These are phyloP conservation scores for Pogonus chalceus DNA, from an alignment of 1,140 invertebrate species.

Conservation along the genomic window DNA sequence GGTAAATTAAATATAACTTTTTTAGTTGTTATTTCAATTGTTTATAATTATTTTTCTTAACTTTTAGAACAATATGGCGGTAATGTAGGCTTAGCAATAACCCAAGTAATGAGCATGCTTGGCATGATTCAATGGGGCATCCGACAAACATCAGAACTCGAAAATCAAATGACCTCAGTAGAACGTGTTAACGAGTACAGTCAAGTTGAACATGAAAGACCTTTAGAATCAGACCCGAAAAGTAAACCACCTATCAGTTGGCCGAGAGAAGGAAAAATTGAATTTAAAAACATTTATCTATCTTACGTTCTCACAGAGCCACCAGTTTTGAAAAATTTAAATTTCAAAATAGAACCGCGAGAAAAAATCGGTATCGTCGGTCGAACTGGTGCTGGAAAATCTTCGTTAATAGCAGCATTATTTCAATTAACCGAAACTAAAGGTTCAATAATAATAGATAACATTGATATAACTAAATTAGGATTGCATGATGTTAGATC, in stretches of 20 bases:
- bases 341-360: slow-evolving; percentile 41
- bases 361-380: slow-evolving; percentile 67
- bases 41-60: background rate
- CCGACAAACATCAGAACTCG: slow-evolving; percentile 62
- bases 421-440: slow-evolving; percentile 59
- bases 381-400: slow-evolving; percentile 67
- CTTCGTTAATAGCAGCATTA: slow-evolving; percentile 57
- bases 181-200: slow-evolving; percentile 43
- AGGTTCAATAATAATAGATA: slow-evolving; percentile 51
- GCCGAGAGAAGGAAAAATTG: slow-evolving; percentile 54
- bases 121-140: slow-evolving; percentile 64
- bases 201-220: slow-evolving; percentile 38
- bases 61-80: slow-evolving; percentile 29
- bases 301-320: slow-evolving; percentile 38
- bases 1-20: slow-evolving; percentile 15
- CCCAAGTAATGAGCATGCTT: slow-evolving; percentile 43
- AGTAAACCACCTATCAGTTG: slow-evolving; percentile 43
- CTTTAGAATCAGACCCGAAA: slow-evolving; percentile 22
- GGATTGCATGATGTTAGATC: slow-evolving; percentile 49
- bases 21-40: slow-evolving; percentile 28
- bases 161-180: slow-evolving; percentile 57
- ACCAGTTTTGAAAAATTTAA: slow-evolving; percentile 44
- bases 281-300: slow-evolving; percentile 47
- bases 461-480: slow-evolving; percentile 35
- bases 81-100: slow-evolving; percentile 47